A percentile compares a stretch with the other conserved stretches of the same genome.
phyloP scores from a whole-genome alignment of 2,888 invertebrate genomes.

The Drosophila bunnanda region DNA sequence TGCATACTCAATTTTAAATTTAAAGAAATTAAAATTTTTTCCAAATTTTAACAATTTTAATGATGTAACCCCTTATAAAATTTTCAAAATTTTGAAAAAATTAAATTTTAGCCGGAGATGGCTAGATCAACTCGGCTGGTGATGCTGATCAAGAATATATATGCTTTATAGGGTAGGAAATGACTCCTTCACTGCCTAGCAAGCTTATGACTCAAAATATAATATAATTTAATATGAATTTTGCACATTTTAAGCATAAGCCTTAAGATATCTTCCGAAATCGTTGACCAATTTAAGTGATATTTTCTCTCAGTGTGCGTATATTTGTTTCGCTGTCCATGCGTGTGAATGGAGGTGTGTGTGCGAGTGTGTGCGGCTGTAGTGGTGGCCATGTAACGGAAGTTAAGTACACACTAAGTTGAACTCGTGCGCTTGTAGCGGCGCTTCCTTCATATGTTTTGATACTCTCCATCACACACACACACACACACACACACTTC shows the following conservation, averaged over 20 bases:
- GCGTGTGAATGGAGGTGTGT: slow-evolving; percentile 57
- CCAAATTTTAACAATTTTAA: no score
- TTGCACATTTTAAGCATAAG: neutral
- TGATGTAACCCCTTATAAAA: no score
- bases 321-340: slow-evolving; percentile 55
- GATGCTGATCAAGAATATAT: no score
- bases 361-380: slow-evolving; percentile 22
- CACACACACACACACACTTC: slow-evolving; percentile 5
- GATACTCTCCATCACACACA: slow-evolving; percentile 49
- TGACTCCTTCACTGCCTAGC: no score
- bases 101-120: no score
- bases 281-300: neutral
- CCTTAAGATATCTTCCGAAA: neutral
- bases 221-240: no score
- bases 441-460: slow-evolving; percentile 78
- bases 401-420: slow-evolving; percentile 82
- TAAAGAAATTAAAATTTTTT: no score
- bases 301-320: slow-evolving; percentile 3
- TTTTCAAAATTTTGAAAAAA: no score
- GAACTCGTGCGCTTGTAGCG: slow-evolving; percentile 78
- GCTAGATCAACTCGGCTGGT: no score
- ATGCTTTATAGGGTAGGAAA: no score
- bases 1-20: no score
- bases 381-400: slow-evolving; percentile 74
- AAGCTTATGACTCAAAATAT: no score